These are phyloP conservation scores for Perizoma flavofasciatum DNA, from an alignment of 2,888 invertebrate species.

Conservation along the genomic window DNA sequence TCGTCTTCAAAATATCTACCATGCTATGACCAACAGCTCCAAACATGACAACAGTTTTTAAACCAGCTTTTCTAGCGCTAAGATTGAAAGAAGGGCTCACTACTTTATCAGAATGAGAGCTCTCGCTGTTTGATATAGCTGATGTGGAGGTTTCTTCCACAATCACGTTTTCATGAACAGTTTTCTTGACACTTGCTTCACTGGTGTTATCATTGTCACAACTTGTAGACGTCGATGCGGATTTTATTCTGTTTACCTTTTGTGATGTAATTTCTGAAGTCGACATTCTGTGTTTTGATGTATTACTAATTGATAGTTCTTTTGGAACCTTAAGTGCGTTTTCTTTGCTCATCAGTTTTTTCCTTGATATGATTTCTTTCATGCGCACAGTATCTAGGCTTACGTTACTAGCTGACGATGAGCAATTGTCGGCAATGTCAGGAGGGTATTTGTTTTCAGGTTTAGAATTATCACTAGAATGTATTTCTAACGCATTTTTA, in stretches of 20 bases:
- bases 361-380: conserved; percentile 21
- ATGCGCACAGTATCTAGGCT: conserved; percentile 16
- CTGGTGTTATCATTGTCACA: conserved; percentile 9
- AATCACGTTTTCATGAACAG: conserved; percentile 29
- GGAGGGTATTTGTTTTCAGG: not conserved
- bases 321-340: not conserved
- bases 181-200: conserved; percentile 2
- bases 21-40: conserved; percentile 54
- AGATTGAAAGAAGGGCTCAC: not conserved
- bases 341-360: not conserved
- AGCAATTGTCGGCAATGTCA: not conserved
- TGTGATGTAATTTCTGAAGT: not conserved
- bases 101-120: conserved; percentile 13
- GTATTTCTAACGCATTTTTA: not conserved
- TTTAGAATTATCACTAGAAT: not conserved
- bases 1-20: conserved; percentile 57
- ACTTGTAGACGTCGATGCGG: conserved; percentile 3
- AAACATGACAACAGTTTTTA: conserved; percentile 52
- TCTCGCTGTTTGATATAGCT: conserved; percentile 49
- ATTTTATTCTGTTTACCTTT: not conserved
- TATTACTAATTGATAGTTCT: not conserved
- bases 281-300: not conserved
- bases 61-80: conserved; percentile 5
- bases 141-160: conserved; percentile 54
- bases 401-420: conserved; percentile 9